Percentiles rank a stretch among this genome's conserved stretches.
These are phyloP conservation scores for Oncopodura yosiiana DNA, from an alignment of 1,140 invertebrate species.

Conservation along the genomic window DNA sequence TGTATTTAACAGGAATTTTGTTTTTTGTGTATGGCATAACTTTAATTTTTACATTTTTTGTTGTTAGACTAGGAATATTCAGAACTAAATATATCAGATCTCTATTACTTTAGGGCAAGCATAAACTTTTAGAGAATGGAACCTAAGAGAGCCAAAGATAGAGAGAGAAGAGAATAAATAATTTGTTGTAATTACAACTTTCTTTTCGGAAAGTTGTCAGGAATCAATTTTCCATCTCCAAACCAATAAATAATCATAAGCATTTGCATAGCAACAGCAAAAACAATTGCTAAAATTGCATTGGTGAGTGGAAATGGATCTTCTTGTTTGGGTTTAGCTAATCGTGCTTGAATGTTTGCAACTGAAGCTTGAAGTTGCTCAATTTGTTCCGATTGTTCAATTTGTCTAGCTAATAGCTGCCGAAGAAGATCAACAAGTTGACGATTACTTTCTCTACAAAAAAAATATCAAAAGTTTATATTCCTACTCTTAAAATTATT, in stretches of 20 bases:
- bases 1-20: too few species aligned
- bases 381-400: conserved; percentile 35
- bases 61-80: too few species aligned
- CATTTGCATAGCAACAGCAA: conserved; percentile 33
- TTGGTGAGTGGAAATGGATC: conserved; percentile 34
- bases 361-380: conserved; percentile 26
- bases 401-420: conserved; percentile 30
- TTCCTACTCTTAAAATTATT: background rate
- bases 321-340: conserved; percentile 20
- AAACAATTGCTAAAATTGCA: conserved; percentile 28
- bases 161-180: too few species aligned
- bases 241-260: conserved; percentile 32
- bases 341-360: conserved; percentile 26
- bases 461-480: background rate
- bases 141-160: too few species aligned
- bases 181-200: conserved; percentile 7
- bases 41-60: too few species aligned
- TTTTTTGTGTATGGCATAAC: too few species aligned
- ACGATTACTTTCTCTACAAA: conserved; percentile 31
- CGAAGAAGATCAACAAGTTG: conserved; percentile 32
- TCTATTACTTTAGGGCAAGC: too few species aligned
- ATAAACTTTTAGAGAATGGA: too few species aligned
- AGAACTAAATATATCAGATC: too few species aligned
- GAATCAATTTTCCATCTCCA: conserved; percentile 30
- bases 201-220: conserved; percentile 14